Base-by-base conservation (phyloP, 1,140 invertebrate genomes). In the Nebria ingens region DNA sequence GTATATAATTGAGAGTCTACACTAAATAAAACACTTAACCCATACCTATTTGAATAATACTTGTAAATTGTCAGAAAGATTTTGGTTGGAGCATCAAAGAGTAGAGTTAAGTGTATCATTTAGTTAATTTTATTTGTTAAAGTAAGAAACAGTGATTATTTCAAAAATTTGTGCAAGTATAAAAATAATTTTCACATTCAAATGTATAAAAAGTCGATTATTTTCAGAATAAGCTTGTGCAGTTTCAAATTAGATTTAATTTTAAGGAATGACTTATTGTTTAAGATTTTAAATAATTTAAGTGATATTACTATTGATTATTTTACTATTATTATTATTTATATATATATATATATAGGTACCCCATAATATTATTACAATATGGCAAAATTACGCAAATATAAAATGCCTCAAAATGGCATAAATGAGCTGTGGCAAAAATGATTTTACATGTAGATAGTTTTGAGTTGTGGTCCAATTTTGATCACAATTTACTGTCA, bases 51-150 rank as follows among this genome's bases (percentile, higher is more conserved):
- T n/a, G n/a, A n/a, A n/a, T n/a, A n/a, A n/a, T n/a, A n/a, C n/a
- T n/a, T n/a, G n/a, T n/a, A n/a, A n/a, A n/a, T n/a, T n/a, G n/a
- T n/a, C n/a, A n/a, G n/a, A n/a, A n/a, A n/a, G n/a, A n/a, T n/a
- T n/a, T n/a, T n/a, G n/a, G n/a, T n/a, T n/a, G n/a, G n/a, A n/a
- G n/a, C n/a, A n/a, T n/a, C n/a, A 64, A 64, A 61, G 34, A 50
- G 49, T 23, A 53, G 53, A n/a, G n/a, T 45, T 56, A 34, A 59
- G 55, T 55, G 57, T 51, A 50, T 29, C 25, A 34, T 21, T 55
- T 42, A 54, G 19, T 52, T 50, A 56, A 57, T 49, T 23, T 56
- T 50, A 56, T 59, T 56, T 57, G 42, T 22, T 17, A 56, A 52
- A 15, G n/a, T 25, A 2, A 51, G 13, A 54, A 17, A 25, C 19